Percentiles rank a stretch among this genome's conserved stretches.
These are phyloP conservation scores for Pammene aurita DNA, from an alignment of 2,888 invertebrate genomes.

Conservation along the genomic window DNA sequence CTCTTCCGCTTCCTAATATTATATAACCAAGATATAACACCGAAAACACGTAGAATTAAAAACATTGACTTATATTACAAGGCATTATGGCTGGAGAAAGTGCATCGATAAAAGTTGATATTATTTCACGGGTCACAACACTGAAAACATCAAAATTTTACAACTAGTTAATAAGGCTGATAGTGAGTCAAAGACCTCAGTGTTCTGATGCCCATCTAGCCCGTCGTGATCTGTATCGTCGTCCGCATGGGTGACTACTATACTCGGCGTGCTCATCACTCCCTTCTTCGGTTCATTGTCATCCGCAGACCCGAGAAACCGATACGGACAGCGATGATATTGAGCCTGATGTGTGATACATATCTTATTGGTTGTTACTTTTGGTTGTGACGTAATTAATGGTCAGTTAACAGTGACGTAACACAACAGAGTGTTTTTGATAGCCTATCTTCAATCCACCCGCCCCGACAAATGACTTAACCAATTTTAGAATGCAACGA, in stretches of 20 bases:
- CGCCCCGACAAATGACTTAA: too few species aligned
- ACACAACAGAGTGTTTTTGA: too few species aligned
- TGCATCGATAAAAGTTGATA: constrained; percentile 6
- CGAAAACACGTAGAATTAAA: constrained; percentile 5
- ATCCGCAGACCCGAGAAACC: constrained; percentile 18
- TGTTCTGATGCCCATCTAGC: background rate
- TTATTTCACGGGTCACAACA: constrained; percentile 21
- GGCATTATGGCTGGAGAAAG: constrained; percentile 1
- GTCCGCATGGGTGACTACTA: constrained; percentile 17
- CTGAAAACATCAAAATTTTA: constrained; percentile 9
- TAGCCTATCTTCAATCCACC: too few species aligned
- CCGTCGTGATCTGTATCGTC: constrained; percentile 16
- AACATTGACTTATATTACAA: constrained; percentile 30
- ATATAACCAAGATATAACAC: constrained; percentile 22
- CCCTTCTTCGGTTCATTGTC: constrained; percentile 12
- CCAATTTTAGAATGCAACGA: too few species aligned
- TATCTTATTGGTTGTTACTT: constrained; percentile 9
- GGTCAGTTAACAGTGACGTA: background rate
- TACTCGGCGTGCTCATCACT: constrained; percentile 20
- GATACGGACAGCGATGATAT: constrained; percentile 28
- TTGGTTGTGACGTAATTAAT: background rate
- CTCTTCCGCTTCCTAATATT: constrained; percentile 93
- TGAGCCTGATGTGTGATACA: constrained; percentile 27
- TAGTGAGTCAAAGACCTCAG: constrained; percentile 17
- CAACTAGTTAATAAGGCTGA: constrained; percentile 7